A percentile compares a stretch with the other conserved stretches of the same genome.
Conservation (phyloP, 2,888 invertebrate genomes). For the Drosophila anomalata region DNA sequence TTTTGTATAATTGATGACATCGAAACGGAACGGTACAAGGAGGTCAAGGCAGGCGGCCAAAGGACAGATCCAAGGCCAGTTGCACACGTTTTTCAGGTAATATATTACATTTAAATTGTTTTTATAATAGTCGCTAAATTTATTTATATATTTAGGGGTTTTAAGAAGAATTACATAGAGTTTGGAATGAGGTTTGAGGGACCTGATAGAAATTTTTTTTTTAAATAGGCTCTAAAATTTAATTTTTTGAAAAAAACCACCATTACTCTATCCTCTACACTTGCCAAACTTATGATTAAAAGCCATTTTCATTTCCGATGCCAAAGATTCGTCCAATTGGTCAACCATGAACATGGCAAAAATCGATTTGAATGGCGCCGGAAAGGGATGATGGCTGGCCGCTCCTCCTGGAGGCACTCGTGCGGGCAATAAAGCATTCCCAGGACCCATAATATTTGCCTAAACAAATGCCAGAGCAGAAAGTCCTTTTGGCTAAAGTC, state of each 20-base stretch:
- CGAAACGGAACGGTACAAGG: constrained; percentile 36
- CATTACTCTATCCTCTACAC: neutral
- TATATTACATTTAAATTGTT: constrained; percentile 1
- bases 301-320: constrained; percentile 11
- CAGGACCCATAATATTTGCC: constrained; percentile 47
- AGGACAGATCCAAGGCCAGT: constrained; percentile 27
- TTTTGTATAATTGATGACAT: constrained; percentile 45
- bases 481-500: constrained; percentile 17
- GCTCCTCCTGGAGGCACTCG: constrained; percentile 20
- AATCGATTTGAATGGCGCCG: constrained; percentile 24
- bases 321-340: constrained; percentile 12
- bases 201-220: too few relatives aligned
- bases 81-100: constrained; percentile 9
- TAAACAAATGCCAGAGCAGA: constrained; percentile 33
- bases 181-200: too few relatives aligned
- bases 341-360: constrained; percentile 17
- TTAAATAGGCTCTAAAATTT: too few relatives aligned
- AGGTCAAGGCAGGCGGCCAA: constrained; percentile 39
- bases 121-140: neutral
- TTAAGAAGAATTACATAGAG: neutral
- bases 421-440: constrained; percentile 41
- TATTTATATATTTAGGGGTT: neutral
- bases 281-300: constrained; percentile 1
- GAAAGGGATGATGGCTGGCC: neutral
- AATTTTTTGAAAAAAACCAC: neutral